Base-by-base conservation (phyloP, 2,113 vertebrate genomes). In the Toxostoma redivivum region DNA sequence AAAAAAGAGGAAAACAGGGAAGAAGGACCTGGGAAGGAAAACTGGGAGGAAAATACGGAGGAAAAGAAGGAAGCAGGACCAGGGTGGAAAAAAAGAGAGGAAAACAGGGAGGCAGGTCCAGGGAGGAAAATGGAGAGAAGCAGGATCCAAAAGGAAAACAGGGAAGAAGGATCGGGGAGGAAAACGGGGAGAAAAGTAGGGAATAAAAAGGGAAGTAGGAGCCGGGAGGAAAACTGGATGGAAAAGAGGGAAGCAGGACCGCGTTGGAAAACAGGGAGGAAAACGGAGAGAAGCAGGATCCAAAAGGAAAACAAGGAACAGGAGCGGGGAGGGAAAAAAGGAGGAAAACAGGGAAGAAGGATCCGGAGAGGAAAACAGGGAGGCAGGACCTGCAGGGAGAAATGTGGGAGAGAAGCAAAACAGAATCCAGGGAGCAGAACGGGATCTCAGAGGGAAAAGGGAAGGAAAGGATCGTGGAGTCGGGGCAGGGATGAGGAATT, bases 381-480 rank as follows among this genome's bases (percentile, higher is more conserved):
- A 35, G 4, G 37, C 18, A n/a, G 76, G 11, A 42, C 19, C 25
- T 5, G 33, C 13, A 37, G 33, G 27, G 21, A 2, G 10, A 53
- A 83, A 37, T 5, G 2, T 2, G 15, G 25, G 42, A 84, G 66
- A 48, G 64, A 12, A 56, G 33, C 15, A 11, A 10, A 79, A 22
- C 7, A 28, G 45, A 48, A 67, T 20, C 5, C 62, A 10, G 48
- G 17, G 33, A 40, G 69, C 10, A 28, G 58, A 56, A 40, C 35
- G 27, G 69, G 35, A 14, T 7, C 20, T 40, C 10, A 9, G 11
- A n/a, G 66, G 2, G 8, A 23, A 19, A 3, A 8, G 7, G n/a
- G 31, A 51, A 60, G n/a, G 24, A 10, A 86, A 48, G 56, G 44
- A 40, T 2, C 0, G 0, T 0, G 12, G 53, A 20, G 25, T 1